Conservation (phyloP, 2,113 vertebrate species). For the Leptodactylus fuscus region DNA sequence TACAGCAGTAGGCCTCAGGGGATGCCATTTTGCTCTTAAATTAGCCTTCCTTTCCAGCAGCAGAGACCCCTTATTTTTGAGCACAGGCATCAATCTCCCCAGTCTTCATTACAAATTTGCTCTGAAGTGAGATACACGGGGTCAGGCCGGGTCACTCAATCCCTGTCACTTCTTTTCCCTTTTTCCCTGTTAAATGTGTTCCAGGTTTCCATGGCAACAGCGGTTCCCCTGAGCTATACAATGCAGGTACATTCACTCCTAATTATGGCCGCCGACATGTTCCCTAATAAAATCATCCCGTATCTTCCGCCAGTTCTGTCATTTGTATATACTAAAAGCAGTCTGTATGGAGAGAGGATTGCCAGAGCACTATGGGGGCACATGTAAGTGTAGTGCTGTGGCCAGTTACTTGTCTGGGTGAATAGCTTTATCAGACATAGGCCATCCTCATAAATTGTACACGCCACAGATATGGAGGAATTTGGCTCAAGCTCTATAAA, state of each 20-base stretch:
- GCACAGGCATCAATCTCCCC: constrained; percentile 1
- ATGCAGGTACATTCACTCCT: constrained; percentile 53
- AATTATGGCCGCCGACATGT: constrained; percentile 45
- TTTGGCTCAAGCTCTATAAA: background rate
- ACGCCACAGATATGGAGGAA: background rate
- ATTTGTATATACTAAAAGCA: constrained; percentile 29
- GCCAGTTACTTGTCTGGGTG: background rate
- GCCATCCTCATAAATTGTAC: background rate
- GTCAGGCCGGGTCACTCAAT: constrained; percentile 27
- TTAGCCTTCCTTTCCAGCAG: constrained; percentile 3
- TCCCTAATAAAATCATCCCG: constrained; percentile 39
- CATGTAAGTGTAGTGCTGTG: too few species aligned
- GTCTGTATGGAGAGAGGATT: constrained; percentile 7
- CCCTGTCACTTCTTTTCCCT: constrained; percentile 37
- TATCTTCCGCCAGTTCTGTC: constrained; percentile 30
- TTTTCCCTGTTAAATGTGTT: constrained; percentile 31
- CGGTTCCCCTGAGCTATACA: constrained; percentile 21
- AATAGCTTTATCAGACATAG: background rate
- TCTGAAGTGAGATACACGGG: constrained; percentile 35
- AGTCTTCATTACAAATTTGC: constrained; percentile 44
- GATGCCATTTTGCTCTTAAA: constrained; percentile 4
- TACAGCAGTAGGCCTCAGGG: background rate
- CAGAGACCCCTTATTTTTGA: constrained; percentile 3
- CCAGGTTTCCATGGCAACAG: constrained; percentile 38
- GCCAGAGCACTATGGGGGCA: background rate